These are phyloP conservation scores for Phalacrocorax carbo DNA, from an alignment of 2,113 vertebrate genomes.

Conservation along the genomic window DNA sequence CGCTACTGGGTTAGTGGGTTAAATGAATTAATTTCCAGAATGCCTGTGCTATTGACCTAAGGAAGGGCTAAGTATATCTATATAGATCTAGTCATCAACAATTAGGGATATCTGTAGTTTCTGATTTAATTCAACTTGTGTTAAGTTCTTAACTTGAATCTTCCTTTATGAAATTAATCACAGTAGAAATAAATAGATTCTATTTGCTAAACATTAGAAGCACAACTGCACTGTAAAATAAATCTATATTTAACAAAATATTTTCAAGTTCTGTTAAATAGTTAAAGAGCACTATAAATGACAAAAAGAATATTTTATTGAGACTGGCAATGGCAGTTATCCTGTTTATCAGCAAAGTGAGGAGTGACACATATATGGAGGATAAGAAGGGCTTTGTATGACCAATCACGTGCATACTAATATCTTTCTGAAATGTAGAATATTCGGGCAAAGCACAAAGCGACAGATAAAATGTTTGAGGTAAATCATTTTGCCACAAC, in stretches of 20 bases:
- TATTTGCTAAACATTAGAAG: not conserved
- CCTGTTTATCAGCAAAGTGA: not conserved
- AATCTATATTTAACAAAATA: not conserved
- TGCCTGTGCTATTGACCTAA: not conserved
- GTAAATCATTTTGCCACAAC: not conserved
- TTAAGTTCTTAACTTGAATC: not conserved
- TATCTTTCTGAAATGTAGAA: not conserved
- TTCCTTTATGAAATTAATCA: not conserved
- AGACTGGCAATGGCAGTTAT: not conserved
- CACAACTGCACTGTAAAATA: not conserved
- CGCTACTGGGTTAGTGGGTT: not conserved
- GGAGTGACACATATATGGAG: not conserved
- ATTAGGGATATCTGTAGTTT: not conserved
- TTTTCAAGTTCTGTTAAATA: not conserved
- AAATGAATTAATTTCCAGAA: not conserved
- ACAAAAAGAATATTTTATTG: not conserved
- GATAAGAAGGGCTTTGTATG: not conserved
- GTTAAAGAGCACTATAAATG: not conserved
- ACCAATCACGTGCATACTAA: not conserved
- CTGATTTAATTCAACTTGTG: not conserved
- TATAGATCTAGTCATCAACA: not conserved
- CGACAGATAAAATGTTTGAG: not conserved
- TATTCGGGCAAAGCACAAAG: not conserved
- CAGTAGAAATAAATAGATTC: not conserved
- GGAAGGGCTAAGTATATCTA: not conserved